phyloP scores from a whole-genome alignment of 2,113 vertebrate species.

The Cromileptes altivelis region DNA sequence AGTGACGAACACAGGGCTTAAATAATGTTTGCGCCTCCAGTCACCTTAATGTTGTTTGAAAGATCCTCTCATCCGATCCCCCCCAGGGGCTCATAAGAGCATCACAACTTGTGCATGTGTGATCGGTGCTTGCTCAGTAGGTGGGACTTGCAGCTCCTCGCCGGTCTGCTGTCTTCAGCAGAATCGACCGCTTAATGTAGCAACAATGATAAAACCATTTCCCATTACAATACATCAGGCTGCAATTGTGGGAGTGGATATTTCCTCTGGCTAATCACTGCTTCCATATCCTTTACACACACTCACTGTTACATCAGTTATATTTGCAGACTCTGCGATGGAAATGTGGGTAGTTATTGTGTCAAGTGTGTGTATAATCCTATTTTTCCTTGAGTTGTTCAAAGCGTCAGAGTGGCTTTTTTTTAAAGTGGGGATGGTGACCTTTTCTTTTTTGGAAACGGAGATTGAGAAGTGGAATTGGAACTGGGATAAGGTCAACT shows the following conservation, averaged over 20 bases:
- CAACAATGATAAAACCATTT: slow-evolving; percentile 56
- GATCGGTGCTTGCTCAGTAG: slow-evolving; percentile 21
- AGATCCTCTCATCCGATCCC: not conserved
- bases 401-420: slow-evolving; percentile 18
- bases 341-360: slow-evolving; percentile 34
- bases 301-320: slow-evolving; percentile 16
- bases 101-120: slow-evolving; percentile 4
- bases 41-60: not conserved
- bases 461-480: slow-evolving; percentile 57
- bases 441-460: slow-evolving; percentile 67
- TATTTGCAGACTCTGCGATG: slow-evolving; percentile 22
- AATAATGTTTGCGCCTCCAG: not conserved
- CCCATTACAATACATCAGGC: slow-evolving; percentile 45
- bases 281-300: slow-evolving; percentile 48
- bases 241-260: slow-evolving; percentile 56
- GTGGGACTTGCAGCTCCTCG: slow-evolving; percentile 4
- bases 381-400: slow-evolving; percentile 11
- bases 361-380: slow-evolving; percentile 20
- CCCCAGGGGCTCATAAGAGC: not conserved
- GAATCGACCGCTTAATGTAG: slow-evolving; percentile 33
- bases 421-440: slow-evolving; percentile 38
- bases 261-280: slow-evolving; percentile 66
- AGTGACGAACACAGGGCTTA: not conserved
- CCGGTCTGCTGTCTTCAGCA: slow-evolving; percentile 6
- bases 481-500: slow-evolving; percentile 66